Base-by-base conservation (phyloP, 2,888 invertebrate species). In the Clepsis dumicolana region DNA sequence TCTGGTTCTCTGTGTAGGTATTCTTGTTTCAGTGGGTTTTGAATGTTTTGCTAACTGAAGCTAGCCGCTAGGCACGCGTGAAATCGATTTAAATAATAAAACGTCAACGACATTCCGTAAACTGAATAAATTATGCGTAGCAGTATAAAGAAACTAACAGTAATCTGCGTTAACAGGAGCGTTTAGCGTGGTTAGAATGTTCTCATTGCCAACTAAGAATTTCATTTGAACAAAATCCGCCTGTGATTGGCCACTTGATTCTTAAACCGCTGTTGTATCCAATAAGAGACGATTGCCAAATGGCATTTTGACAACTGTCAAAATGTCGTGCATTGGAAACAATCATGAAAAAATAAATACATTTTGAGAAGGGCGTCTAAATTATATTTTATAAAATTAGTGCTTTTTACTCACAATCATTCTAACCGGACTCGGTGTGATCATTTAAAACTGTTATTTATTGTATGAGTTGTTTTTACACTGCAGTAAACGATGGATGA, bases 401-500 rank as follows among this genome's bases (percentile, higher is more conserved):
- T 52, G 25, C 24, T 56, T 35, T 35, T 38, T n/a, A 35, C 18
- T 21, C 7, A 5, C 29, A 18, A 4, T 24, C n/a, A 56, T 35
- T 14, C 4, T 35, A 35, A 35, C 8, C 35, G 32, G 35, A 63
- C 56, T 67, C 62, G 62, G 67, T 63, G 56, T 52, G 56, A 67
- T 63, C 57, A 16, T 0, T 50, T 32, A 21, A 24, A 62, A 32
- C 8, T 61, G 38, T 24, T 50, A 50, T 5, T 27, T 25, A 25
- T 48, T 48, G 7, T 41, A 29, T 18, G 25, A 8, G 16, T 0
- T 16, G 54, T 56, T n/a, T 24, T 48, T 67, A 56, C 38, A 62
- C 38, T 0, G 18, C 14, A 29, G 25, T 50, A 5, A 60, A 70
- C 52, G 41, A 88, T 91, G 90, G 92, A 92, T 48, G 87, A 90